Base-by-base conservation (phyloP, 2,888 invertebrate genomes). In the Melieria omissa region DNA sequence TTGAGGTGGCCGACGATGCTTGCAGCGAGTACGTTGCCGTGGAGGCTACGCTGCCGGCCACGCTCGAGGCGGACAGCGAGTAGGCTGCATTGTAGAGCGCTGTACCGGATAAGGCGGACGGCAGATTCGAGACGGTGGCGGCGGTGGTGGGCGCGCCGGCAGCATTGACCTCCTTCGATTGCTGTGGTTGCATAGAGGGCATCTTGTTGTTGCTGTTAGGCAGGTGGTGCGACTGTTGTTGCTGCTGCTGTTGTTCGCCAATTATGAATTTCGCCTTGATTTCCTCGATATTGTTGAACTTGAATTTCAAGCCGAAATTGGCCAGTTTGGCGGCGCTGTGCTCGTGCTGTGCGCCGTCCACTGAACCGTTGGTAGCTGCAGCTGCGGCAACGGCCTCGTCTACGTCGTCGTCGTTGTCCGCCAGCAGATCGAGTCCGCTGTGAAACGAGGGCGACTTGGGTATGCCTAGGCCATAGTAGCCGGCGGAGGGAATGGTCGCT, bases 381-480 rank as follows among this genome's bases (percentile, higher is more conserved):
- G 29, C 2, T 29, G 65, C 44, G 63, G 67, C 54, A 66, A 63
- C 60, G 60, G 62, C 14, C 41, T 65, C 74, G 62, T 74, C 76
- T 71, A 77, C 77, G 62, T 78, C 78, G 90, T 81, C 79, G 69
- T 81, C 79, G 70, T 79, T 91, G 79, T 89, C 91, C 74, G 93
- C 93, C 81, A 93, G 93, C 82, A 93, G 90, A 86, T 95, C 94
- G 79, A 95, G 89, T 72, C 94, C 95, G 88, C 94, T 93, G 88
- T 95, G 95, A 88, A 95, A 95, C 85, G 94, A 95, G 78, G 95
- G 95, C 82, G 94, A 94, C 88, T 95, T 95, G 80, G 95, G 95
- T 84, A 95, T 92, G 78, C 94, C 93, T 76, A 92, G 89, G 80
- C 85, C 84, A 81, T 82, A 75, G 70, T 83, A 83, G 64, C 82